Evolutionary conservation across 2,797 vertebrate genomes (phyloP).

Genomic region (Eulemur coronatus): DNA sequence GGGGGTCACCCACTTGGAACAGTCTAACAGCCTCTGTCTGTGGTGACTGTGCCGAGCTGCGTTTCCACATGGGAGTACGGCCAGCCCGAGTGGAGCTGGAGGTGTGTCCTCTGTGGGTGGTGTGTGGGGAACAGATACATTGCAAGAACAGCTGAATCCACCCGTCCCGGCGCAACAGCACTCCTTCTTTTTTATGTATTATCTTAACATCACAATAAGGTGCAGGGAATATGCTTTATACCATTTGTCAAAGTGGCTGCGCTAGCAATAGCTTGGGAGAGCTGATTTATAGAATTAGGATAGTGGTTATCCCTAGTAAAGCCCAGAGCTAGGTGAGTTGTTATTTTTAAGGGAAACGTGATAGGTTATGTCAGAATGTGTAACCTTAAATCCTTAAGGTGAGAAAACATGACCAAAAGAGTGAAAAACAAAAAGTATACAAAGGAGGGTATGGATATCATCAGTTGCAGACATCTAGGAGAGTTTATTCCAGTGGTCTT

Average conservation of each 20-base stretch:
- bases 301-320: too few relatives aligned
- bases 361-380: fast-evolving
- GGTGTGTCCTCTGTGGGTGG: not conserved
- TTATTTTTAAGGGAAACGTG: not conserved
- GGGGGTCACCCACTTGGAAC: too few relatives aligned
- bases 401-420: fast-evolving
- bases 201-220: not conserved
- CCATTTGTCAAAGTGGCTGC: not conserved
- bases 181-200: not conserved
- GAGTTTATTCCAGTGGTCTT: not conserved
- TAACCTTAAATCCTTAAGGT: not conserved
- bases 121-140: fast-evolving
- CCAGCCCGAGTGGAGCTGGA: not conserved
- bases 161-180: fast-evolving
- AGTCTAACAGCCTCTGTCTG: too few relatives aligned
- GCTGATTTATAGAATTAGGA: not conserved
- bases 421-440: fast-evolving
- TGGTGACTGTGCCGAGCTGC: too few relatives aligned
- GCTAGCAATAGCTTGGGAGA: not conserved
- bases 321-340: not conserved
- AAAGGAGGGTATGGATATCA: fast-evolving
- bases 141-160: fast-evolving
- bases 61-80: too few relatives aligned
- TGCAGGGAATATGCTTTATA: fast-evolving
- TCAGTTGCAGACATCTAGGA: not conserved